Evolutionary conservation across 2,888 invertebrate genomes (phyloP), one percentile per base, ranked within the genome.

Genomic region (Tinea semifulvella): DNA sequence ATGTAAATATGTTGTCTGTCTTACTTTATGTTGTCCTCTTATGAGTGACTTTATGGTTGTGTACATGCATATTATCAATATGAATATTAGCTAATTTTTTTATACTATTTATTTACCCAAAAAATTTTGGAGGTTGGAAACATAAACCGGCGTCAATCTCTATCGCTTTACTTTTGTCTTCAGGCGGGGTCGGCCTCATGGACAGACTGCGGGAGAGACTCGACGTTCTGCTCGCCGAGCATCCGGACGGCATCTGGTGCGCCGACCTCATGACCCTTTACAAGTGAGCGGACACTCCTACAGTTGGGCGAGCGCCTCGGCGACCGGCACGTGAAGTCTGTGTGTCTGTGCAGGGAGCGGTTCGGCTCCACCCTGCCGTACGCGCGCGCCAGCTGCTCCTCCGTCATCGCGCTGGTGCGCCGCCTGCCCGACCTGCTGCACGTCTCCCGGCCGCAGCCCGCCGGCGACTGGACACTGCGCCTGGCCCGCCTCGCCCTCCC

Each of bases 241-340:
- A 68, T 39, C 64, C 71, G 0, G 62, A 72, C 0, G 84, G 84
- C 2, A 63, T 85, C 8, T 75, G 73, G 72, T 77, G 76, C 51
- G 63, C 69, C 0, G 73, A 81, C 31, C 57, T 85, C 3, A 62
- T 76, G 5, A 53, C 59, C 10, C 47, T 70, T 2, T 82, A 84
- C 56, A 68, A 66, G 83, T 83, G 22, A 22, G 8, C 22, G 22
- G 22, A 22, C 22, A 22, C 8, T 7, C 6, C 22, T 22, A 22
- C 22, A 22, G 8, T 8, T 22, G 22, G 22, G 22, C 22, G 22
- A 22, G 22, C 22, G 5, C 22, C 22, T 8, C 22, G 22, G 6
- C 5, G 10, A 11, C 17, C 17, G n/a, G 5, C 1, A 26, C 17
- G 8, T 26, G 10, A 31, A 16, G 27, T 5, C 3, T 19, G 14